phyloP scores from a whole-genome alignment of 1,140 invertebrate genomes.

The Platyscapa corneri region DNA sequence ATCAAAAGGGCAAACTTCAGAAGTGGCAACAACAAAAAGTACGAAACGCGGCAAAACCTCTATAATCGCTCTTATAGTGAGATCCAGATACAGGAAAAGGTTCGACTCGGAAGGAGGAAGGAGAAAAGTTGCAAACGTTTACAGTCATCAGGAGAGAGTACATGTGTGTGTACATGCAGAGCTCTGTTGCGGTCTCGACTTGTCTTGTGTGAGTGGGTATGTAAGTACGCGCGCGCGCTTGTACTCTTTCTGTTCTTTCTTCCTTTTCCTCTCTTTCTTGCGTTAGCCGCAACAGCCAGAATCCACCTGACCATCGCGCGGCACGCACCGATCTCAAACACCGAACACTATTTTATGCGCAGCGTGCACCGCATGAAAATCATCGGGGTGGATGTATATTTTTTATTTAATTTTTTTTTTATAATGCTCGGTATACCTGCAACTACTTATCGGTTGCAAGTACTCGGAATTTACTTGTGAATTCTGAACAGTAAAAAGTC shows the following conservation, averaged over 20 bases:
- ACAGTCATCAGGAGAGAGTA: neutral
- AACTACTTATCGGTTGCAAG: neutral
- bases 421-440: neutral
- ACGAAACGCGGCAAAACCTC: neutral
- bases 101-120: constrained; percentile 27
- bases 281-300: constrained; percentile 10
- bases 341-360: neutral
- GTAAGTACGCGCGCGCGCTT: neutral
- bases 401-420: neutral
- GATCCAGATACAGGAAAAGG: neutral
- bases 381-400: neutral
- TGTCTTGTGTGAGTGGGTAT: too few relatives aligned
- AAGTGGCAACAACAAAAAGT: neutral
- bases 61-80: neutral
- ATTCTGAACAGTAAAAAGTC: too few relatives aligned
- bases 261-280: constrained; percentile 26
- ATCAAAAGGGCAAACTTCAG: neutral
- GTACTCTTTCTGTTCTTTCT: neutral
- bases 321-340: constrained; percentile 12
- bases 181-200: too few relatives aligned
- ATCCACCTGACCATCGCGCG: constrained; percentile 44
- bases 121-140: constrained; percentile 8
- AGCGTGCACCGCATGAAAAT: neutral
- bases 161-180: too few relatives aligned
- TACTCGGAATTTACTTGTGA: neutral